Percentiles rank a stretch among this genome's conserved stretches.
These are phyloP conservation scores for Oopsacas minuta DNA, from an alignment of 37 sponge, comb jelly and placozoan genomes.

Conservation along the genomic window DNA sequence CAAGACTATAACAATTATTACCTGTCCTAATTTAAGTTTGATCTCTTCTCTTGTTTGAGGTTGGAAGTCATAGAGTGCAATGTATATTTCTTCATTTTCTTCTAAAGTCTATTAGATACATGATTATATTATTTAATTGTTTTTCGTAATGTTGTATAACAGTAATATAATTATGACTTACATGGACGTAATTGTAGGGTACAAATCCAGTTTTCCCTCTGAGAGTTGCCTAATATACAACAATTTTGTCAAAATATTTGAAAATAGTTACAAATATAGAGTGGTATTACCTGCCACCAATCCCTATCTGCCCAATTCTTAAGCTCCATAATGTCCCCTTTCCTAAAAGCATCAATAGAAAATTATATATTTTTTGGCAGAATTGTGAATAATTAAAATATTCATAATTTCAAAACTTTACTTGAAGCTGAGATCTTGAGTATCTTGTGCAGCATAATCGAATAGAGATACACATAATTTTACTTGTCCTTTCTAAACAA, in stretches of 20 bases:
- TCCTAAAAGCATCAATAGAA: too few species aligned
- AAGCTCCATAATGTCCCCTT: neutral
- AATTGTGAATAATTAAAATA: too few species aligned
- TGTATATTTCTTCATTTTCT: neutral
- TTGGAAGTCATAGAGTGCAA: neutral
- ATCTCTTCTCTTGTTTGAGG: neutral
- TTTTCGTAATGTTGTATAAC: neutral
- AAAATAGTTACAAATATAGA: too few species aligned
- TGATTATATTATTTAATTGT: neutral
- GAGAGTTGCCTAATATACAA: neutral
- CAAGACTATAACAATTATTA: too few species aligned
- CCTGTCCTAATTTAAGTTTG: neutral
- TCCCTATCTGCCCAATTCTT: neutral
- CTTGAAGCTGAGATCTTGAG: conserved; percentile 13
- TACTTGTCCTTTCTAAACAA: neutral
- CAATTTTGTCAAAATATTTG: too few species aligned
- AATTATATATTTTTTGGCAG: too few species aligned
- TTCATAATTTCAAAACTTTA: neutral
- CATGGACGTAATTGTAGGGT: neutral
- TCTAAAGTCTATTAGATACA: neutral
- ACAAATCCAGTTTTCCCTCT: conserved; percentile 9
- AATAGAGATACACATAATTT: neutral
- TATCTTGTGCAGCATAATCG: neutral
- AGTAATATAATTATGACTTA: neutral
- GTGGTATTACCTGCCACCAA: neutral